Percentiles rank a stretch among this genome's conserved stretches.
Conservation (phyloP, 2,888 invertebrate species). For the Epinotia nisella region DNA sequence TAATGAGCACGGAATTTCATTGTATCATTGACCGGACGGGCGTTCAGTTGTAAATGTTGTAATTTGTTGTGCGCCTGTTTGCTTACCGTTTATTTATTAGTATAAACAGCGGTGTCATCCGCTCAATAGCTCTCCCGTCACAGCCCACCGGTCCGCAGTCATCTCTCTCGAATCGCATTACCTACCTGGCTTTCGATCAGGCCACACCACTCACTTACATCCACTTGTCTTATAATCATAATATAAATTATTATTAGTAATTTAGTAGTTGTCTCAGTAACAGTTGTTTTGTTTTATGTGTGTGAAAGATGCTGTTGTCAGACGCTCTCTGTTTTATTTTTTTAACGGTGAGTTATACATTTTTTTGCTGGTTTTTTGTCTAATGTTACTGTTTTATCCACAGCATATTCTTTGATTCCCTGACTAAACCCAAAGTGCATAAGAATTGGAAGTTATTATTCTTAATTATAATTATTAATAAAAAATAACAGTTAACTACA, state of each 20-base stretch:
- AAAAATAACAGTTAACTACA: too few relatives aligned
- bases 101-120: conserved; percentile 55
- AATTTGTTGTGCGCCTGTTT: conserved; percentile 1
- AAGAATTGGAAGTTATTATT: too few relatives aligned
- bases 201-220: conserved; percentile 53
- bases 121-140: conserved; percentile 60
- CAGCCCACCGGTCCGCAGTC: conserved; percentile 60
- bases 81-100: conserved; percentile 17
- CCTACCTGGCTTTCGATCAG: conserved; percentile 63
- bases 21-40: background rate
- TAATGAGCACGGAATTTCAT: background rate
- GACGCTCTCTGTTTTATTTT: conserved; percentile 63
- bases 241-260: conserved; percentile 19
- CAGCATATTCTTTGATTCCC: too few relatives aligned
- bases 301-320: conserved; percentile 61
- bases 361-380: conserved; percentile 24
- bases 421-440: too few relatives aligned
- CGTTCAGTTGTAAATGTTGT: background rate
- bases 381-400: background rate
- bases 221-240: background rate
- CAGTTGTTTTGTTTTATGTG: conserved; percentile 51
- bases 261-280: background rate
- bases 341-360: conserved; percentile 65
- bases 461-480: too few relatives aligned
- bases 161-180: conserved; percentile 61